Conservation (phyloP, 1,140 invertebrate species). For the Drosophila parvula region DNA sequence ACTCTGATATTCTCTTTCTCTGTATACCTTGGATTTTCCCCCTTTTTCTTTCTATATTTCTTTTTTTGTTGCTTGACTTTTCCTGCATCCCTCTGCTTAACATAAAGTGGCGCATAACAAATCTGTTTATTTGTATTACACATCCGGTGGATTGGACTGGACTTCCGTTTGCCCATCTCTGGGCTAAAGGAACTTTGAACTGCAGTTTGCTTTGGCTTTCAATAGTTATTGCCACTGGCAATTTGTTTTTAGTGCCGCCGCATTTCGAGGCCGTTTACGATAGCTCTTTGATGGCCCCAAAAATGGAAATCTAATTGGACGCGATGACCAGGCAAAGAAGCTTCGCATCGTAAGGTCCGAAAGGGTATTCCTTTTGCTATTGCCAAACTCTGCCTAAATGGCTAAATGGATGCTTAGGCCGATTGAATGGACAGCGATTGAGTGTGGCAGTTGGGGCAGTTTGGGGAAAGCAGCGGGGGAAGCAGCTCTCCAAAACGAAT, state of each 20-base stretch:
- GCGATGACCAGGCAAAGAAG: constrained; percentile 60
- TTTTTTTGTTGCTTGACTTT: constrained; percentile 6
- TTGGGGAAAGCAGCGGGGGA: not conserved
- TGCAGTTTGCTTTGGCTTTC: constrained; percentile 42
- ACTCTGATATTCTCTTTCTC: not conserved
- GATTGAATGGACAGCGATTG: constrained; percentile 44
- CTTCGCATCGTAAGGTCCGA: constrained; percentile 7
- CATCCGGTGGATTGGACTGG: constrained; percentile 56
- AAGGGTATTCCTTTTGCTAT: constrained; percentile 16
- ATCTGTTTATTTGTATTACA: constrained; percentile 81
- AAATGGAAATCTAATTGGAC: constrained; percentile 79
- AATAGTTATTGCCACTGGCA: constrained; percentile 53
- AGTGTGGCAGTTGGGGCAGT: not conserved
- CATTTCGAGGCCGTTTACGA: constrained; percentile 61
- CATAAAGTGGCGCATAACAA: constrained; percentile 82
- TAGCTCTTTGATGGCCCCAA: constrained; percentile 68
- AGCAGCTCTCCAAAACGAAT: too few species aligned
- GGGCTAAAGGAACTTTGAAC: constrained; percentile 51
- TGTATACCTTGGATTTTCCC: constrained; percentile 16
- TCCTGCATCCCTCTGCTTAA: constrained; percentile 51
- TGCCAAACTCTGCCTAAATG: constrained; percentile 34
- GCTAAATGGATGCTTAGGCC: constrained; percentile 54
- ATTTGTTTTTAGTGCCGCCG: constrained; percentile 74
- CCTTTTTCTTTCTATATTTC: constrained; percentile 9
- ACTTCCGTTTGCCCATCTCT: constrained; percentile 57